Percentiles rank a stretch among this genome's conserved stretches.
phyloP scores from a whole-genome alignment of 2,113 vertebrate genomes.

The Campylomormyrus tamandua region DNA sequence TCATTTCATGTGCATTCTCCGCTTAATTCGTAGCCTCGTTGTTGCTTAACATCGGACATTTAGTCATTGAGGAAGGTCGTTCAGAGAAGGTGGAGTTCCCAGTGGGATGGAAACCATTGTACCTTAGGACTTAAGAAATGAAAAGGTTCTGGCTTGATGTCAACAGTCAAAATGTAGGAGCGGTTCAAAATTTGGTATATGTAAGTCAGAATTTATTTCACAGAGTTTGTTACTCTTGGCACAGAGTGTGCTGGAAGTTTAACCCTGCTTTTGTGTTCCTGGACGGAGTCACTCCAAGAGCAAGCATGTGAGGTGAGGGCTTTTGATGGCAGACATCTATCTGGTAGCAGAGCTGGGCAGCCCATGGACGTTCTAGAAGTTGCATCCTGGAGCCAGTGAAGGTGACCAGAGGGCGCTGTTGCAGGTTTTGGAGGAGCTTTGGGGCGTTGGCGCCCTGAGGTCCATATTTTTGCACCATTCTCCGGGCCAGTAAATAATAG shows the following conservation, averaged over 20 bases:
- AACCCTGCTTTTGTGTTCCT: not conserved
- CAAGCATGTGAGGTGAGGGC: not conserved
- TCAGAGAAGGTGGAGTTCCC: not conserved
- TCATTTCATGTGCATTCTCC: not conserved
- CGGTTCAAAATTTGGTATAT: not conserved
- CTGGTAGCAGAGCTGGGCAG: not conserved
- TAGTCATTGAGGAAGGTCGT: not conserved
- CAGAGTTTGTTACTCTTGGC: conserved; percentile 1
- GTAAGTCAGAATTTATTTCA: not conserved
- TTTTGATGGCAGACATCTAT: not conserved
- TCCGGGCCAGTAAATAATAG: not conserved
- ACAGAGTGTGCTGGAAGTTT: not conserved
- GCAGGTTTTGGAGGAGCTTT: not conserved
- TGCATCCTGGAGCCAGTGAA: not conserved
- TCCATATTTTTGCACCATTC: not conserved
- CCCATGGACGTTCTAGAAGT: not conserved
- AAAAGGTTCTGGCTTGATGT: not conserved
- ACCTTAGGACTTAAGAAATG: not conserved
- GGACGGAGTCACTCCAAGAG: not conserved
- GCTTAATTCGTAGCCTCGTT: not conserved
- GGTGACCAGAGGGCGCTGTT: not conserved
- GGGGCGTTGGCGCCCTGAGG: not conserved
- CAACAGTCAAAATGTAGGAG: not conserved
- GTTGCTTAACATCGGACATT: not conserved
- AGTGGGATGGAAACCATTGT: not conserved